Evolutionary conservation across 2,113 vertebrate species (phyloP).

Genomic region (Cheilinus undulatus): DNA sequence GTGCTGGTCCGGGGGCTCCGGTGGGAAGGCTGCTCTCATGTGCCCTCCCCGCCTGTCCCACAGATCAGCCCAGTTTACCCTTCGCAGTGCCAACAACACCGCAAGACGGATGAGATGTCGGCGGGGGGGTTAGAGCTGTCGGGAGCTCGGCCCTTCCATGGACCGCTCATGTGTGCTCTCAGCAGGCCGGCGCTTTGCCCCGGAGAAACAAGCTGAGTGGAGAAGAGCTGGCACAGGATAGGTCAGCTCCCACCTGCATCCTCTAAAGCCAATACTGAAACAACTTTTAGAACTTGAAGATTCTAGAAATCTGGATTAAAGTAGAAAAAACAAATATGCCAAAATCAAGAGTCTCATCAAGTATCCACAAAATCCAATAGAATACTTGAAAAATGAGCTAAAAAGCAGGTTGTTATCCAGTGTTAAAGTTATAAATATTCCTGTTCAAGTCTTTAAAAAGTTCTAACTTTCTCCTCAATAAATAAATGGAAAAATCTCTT

Average conservation of each 20-base stretch:
- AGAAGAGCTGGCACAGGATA: conserved; percentile 68
- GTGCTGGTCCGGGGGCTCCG: conserved; percentile 84
- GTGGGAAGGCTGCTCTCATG: conserved; percentile 79
- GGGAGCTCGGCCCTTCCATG: conserved; percentile 66
- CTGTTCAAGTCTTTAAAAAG: no score
- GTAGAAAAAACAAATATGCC: neutral
- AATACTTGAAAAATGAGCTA: no score
- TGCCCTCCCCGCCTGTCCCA: conserved; percentile 74
- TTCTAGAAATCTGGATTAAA: neutral
- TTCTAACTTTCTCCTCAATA: no score
- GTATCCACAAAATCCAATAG: no score
- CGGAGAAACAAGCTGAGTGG: conserved; percentile 65
- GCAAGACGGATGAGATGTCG: conserved; percentile 75
- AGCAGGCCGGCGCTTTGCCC: conserved; percentile 72
- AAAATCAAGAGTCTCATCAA: no score
- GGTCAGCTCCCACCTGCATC: conserved; percentile 58
- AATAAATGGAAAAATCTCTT: no score
- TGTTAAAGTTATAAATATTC: no score
- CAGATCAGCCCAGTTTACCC: conserved; percentile 75
- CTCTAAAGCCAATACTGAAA: conserved; percentile 2
- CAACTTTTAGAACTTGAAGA: conserved; percentile 51
- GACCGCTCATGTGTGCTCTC: conserved; percentile 78
- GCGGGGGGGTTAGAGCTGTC: conserved; percentile 60
- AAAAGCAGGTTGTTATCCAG: no score
- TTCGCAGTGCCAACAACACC: conserved; percentile 72